Percentiles rank a stretch among this genome's conserved stretches.
Conservation (phyloP, 2,888 invertebrate genomes). For the Phalera bucephala region DNA sequence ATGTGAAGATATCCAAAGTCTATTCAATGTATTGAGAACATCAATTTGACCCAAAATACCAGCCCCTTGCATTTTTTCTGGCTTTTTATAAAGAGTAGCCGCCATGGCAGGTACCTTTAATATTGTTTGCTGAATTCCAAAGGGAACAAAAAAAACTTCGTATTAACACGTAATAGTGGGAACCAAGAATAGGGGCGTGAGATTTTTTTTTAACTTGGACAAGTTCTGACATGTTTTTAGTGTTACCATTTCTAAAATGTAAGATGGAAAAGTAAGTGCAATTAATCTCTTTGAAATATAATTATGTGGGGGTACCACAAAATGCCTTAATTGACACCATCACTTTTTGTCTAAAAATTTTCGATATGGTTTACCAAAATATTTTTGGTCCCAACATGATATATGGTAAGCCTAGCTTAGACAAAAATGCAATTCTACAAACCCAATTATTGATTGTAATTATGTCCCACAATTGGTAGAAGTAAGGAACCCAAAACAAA, state of each 20-base stretch:
- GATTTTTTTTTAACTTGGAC: conserved; percentile 3
- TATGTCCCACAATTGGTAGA: background rate
- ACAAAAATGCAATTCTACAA: no score
- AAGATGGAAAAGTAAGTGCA: no score
- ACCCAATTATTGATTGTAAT: no score
- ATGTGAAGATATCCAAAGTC: no score
- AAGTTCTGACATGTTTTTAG: conserved; percentile 9
- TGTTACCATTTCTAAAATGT: background rate
- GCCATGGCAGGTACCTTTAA: conserved; percentile 17
- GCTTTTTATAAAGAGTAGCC: background rate
- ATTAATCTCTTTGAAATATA: no score
- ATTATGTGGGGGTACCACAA: background rate
- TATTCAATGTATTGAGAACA: no score
- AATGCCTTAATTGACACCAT: no score
- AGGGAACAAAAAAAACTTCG: conserved; percentile 7
- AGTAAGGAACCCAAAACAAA: conserved; percentile 3
- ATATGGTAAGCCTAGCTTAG: no score
- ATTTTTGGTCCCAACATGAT: no score
- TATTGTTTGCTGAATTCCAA: conserved; percentile 8
- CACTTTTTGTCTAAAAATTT: background rate
- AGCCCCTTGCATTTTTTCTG: conserved; percentile 15
- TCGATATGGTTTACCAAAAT: background rate
- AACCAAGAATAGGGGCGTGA: conserved; percentile 5
- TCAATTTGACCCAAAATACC: conserved; percentile 9
- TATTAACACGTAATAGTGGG: conserved; percentile 8